These are phyloP conservation scores for Arctocebus calabarensis DNA, from an alignment of 2,797 vertebrate species.

Conservation along the genomic window DNA sequence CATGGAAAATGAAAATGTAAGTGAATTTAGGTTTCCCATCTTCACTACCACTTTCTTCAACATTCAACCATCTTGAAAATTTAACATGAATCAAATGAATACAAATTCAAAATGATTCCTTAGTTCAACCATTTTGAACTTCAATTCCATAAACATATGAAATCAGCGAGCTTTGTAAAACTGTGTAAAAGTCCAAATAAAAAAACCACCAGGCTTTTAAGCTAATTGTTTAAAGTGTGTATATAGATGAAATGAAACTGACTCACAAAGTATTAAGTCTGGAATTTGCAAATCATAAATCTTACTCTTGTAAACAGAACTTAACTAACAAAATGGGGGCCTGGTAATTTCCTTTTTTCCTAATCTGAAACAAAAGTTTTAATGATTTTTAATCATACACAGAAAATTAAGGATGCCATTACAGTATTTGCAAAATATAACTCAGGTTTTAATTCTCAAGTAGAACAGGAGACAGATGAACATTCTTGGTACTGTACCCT, in stretches of 20 bases:
- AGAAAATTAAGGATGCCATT: conserved; percentile 37
- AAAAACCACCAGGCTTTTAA: conserved; percentile 31
- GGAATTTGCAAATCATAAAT: conserved; percentile 69
- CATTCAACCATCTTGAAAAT: conserved; percentile 15
- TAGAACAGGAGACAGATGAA: conserved; percentile 9
- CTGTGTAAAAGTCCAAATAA: conserved; percentile 51
- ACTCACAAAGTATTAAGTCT: neutral
- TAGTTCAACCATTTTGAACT: conserved; percentile 43
- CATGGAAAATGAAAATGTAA: conserved; percentile 54
- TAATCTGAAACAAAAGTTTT: conserved; percentile 44
- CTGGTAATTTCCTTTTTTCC: conserved; percentile 55
- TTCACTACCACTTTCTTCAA: neutral
- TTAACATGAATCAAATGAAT: conserved; percentile 7
- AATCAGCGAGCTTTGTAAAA: conserved; percentile 43
- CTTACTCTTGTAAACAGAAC: conserved; percentile 38
- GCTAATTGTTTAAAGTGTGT: conserved; percentile 64
- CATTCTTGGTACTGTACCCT: neutral
- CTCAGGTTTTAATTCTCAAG: neutral
- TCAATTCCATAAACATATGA: conserved; percentile 49
- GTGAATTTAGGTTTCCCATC: neutral
- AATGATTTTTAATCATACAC: conserved; percentile 6
- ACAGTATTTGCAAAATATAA: conserved; percentile 8
- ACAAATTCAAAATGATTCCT: neutral
- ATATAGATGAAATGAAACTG: conserved; percentile 68
- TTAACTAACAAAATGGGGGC: conserved; percentile 42